phyloP scores from a whole-genome alignment of 1,140 invertebrate species.

The Luehdorfia chinensis region DNA sequence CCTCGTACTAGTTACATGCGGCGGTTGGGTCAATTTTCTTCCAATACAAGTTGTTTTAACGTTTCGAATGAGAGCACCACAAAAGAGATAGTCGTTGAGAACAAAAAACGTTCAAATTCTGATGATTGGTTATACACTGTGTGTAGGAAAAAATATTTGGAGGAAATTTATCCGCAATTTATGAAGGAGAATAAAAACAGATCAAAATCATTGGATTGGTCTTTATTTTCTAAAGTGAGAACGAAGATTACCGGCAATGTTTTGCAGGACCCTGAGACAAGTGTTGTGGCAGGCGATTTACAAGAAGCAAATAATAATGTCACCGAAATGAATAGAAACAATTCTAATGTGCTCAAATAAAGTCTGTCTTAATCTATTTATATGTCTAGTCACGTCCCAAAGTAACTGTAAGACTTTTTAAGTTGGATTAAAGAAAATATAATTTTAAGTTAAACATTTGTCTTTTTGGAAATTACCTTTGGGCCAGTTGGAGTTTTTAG shows the following conservation, averaged over 20 bases:
- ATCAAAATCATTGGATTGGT: constrained; percentile 48
- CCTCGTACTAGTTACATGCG: constrained; percentile 30
- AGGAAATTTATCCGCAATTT: constrained; percentile 20
- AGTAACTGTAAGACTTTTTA: not conserved
- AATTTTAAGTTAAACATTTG: too few species aligned
- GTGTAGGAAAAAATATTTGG: constrained; percentile 35
- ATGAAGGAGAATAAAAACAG: constrained; percentile 22
- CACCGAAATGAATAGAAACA: not conserved
- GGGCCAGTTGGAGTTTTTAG: too few species aligned
- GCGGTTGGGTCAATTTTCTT: constrained; percentile 47
- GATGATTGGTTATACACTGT: constrained; percentile 49
- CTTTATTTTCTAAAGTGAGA: constrained; percentile 11
- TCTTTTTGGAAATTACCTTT: too few species aligned
- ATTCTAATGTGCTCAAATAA: not conserved
- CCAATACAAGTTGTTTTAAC: constrained; percentile 27
- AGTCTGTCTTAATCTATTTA: not conserved
- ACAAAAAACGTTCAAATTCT: constrained; percentile 46
- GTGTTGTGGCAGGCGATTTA: not conserved
- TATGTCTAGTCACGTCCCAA: not conserved
- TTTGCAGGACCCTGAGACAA: not conserved
- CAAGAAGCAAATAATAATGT: constrained; percentile 19
- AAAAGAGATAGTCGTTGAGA: constrained; percentile 7
- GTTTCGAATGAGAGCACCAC: constrained; percentile 15
- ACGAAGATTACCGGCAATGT: not conserved
- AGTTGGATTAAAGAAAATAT: too few species aligned